These are phyloP conservation scores for Thermophis baileyi DNA, from an alignment of 2,113 vertebrate genomes.

Conservation along the genomic window DNA sequence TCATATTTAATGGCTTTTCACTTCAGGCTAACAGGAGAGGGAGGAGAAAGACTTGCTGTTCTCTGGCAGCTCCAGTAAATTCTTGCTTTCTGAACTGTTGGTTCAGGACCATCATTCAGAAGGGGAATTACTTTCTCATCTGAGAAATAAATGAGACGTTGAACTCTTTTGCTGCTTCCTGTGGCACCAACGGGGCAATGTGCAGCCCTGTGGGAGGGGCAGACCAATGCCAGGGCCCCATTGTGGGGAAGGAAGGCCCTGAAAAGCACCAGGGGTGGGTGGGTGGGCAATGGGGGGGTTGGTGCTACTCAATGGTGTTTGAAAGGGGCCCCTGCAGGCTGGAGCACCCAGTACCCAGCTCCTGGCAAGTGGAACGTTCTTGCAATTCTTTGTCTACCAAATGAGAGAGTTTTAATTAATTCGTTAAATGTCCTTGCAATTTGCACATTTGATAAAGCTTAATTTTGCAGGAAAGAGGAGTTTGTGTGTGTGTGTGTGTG, in stretches of 20 bases:
- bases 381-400: background rate
- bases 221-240: slow-evolving; percentile 10
- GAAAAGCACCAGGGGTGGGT: background rate
- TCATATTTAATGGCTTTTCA: slow-evolving; percentile 85
- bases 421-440: background rate
- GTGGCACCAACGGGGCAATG: slow-evolving; percentile 56
- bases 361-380: background rate
- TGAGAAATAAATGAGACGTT: slow-evolving; percentile 81
- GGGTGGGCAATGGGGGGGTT: background rate
- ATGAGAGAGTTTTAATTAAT: background rate
- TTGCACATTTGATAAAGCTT: background rate
- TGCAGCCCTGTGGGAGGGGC: slow-evolving; percentile 34
- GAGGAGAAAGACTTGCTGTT: slow-evolving; percentile 55
- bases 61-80: slow-evolving; percentile 72
- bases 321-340: background rate
- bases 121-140: slow-evolving; percentile 80
- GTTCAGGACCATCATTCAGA: slow-evolving; percentile 79
- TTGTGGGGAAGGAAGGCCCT: accelerated
- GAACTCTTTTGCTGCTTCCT: slow-evolving; percentile 78
- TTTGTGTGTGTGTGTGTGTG: background rate
- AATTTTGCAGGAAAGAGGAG: background rate
- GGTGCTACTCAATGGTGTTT: accelerated
- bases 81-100: slow-evolving; percentile 76
- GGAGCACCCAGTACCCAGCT: background rate
- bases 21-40: slow-evolving; percentile 77